Conservation (phyloP, 2,797 vertebrate genomes). For the Salmo trutta region DNA sequence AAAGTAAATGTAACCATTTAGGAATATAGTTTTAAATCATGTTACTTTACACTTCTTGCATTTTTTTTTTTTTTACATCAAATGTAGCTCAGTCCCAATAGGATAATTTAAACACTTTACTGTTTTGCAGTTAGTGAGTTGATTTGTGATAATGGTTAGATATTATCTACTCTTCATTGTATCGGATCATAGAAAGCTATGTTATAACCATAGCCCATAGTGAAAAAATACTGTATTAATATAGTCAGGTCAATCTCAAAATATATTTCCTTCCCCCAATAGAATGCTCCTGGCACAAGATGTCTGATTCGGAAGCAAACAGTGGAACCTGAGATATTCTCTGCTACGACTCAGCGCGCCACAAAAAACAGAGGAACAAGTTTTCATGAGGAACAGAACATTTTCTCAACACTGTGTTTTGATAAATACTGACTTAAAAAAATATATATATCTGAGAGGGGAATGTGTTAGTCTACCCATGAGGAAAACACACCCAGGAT, state of each 20-base stretch:
- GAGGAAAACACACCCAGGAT: slow-evolving; percentile 3
- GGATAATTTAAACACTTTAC: background rate
- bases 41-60: background rate
- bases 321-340: slow-evolving; percentile 2
- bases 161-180: background rate
- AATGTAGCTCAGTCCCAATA: background rate
- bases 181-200: background rate
- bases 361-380: slow-evolving; percentile 1
- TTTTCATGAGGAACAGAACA: background rate
- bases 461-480: slow-evolving; percentile 2
- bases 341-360: background rate
- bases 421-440: slow-evolving; percentile 3
- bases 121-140: background rate
- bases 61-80: background rate
- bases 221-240: background rate
- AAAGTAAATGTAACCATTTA: background rate
- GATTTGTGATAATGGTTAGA: background rate
- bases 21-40: background rate
- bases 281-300: slow-evolving; percentile 3
- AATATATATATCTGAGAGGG: background rate
- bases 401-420: background rate
- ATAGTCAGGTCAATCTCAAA: background rate
- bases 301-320: background rate
- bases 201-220: too few relatives aligned
- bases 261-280: slow-evolving; percentile 4